phyloP scores from a whole-genome alignment of 2,113 vertebrate species.

The Madoqua kirkii region DNA sequence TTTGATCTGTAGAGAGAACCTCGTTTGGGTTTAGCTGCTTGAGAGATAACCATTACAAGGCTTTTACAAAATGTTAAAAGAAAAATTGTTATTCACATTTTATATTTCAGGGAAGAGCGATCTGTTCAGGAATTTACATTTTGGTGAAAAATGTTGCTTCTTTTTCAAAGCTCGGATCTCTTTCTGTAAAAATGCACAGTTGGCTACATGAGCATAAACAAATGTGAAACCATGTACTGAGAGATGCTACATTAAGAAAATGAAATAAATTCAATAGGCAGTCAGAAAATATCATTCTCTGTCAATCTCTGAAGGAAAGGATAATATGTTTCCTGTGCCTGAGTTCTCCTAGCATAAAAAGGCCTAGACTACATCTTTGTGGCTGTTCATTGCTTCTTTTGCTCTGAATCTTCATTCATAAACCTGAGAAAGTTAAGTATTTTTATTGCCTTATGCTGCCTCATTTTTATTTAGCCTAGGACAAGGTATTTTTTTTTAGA shows the following conservation, averaged over 20 bases:
- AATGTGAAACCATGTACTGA: constrained; percentile 30
- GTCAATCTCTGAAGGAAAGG: constrained; percentile 11
- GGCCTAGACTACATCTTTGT: not conserved
- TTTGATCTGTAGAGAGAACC: constrained; percentile 7
- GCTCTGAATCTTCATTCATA: constrained; percentile 21
- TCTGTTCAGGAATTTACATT: constrained; percentile 42
- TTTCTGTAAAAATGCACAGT: constrained; percentile 44
- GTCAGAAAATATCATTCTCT: constrained; percentile 39
- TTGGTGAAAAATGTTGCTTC: not conserved
- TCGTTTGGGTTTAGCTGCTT: constrained; percentile 3
- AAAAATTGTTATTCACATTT: constrained; percentile 26
- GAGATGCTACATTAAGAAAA: constrained; percentile 52
- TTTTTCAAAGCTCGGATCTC: not conserved
- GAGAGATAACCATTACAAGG: not conserved
- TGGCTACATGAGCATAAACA: constrained; percentile 44
- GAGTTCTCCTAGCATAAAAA: not conserved
- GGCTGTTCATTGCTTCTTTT: not conserved
- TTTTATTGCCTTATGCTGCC: not conserved
- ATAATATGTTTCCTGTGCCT: not conserved
- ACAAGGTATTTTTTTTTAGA: not conserved
- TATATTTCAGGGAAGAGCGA: constrained; percentile 35
- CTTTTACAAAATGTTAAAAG: constrained; percentile 27
- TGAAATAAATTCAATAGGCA: constrained; percentile 49
- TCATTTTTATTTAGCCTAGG: not conserved
- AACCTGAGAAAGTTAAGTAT: not conserved